Base-by-base conservation (phyloP, 1,140 invertebrate species). In the Papilio glaucus region DNA sequence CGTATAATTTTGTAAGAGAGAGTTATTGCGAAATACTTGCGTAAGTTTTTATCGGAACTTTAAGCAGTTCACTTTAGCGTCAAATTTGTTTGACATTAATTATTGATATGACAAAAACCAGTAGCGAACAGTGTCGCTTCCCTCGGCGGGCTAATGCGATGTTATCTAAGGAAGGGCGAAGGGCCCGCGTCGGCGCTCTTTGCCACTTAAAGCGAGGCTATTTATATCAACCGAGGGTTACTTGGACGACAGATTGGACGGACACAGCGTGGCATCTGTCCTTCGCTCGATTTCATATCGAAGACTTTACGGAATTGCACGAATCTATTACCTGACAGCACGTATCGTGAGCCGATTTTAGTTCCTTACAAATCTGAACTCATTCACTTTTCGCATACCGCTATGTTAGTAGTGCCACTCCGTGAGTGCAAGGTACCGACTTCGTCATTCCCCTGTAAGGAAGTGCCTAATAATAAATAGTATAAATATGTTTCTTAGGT, bases 161-260 rank as follows among this genome's bases (percentile, higher is more conserved):
- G 79, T 89, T 91, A 91, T 91, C 88, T 73, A 53, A 71, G 72
- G 75, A 74, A 84, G 83, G 81, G 81, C 78, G 81, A 85, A 85
- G 85, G 85, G 79, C 74, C 80, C 76, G 71, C 76, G 87, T 80
- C 88, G 89, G 88, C 87, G 78, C 79, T 81, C 85, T 91, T 90
- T 90, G 84, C 88, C 85, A 88, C 89, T 90, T 90, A 87, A 89
- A 88, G 82, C 76, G 72, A 71, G 21, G 78, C 86, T 90, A 91
- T 91, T 90, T 88, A 90, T 91, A 91, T 87, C 85, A 81, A 72
- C 62, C 72, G 77, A 74, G 78, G 79, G 83, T 74, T 75, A 73
- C 80, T 77, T 77, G 71, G 62, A 75, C 83, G 82, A 85, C 81
- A 84, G 81, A 87, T 88, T 85, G 85, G 79, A 81, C 72, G 79